phyloP scores from a whole-genome alignment of 2,888 invertebrate genomes.

The Ennomos quercinarius region DNA sequence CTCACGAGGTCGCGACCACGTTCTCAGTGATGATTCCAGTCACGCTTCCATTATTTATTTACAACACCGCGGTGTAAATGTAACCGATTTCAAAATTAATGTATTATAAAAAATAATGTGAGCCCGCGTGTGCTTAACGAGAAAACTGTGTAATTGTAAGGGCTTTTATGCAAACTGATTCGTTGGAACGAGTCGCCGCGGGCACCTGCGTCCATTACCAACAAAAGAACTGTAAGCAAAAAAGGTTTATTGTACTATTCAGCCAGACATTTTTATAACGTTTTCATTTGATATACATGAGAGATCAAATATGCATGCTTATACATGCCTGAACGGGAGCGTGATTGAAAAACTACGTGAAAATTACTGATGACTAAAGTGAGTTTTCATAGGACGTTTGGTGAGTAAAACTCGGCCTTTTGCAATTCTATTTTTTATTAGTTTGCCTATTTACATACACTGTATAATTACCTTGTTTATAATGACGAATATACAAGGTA shows the following conservation, averaged over 20 bases:
- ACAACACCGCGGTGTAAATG: constrained; percentile 51
- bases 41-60: constrained; percentile 73
- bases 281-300: constrained; percentile 25
- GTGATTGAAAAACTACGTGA: constrained; percentile 18
- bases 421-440: constrained; percentile 2
- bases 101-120: constrained; percentile 40
- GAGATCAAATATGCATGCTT: constrained; percentile 20
- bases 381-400: constrained; percentile 39
- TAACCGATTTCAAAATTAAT: constrained; percentile 50
- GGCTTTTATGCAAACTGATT: constrained; percentile 37
- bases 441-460: too few species aligned
- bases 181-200: constrained; percentile 36
- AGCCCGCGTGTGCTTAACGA: constrained; percentile 39
- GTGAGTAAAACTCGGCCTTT: constrained; percentile 39
- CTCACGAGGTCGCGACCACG: constrained; percentile 34
- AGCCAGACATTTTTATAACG: constrained; percentile 15
- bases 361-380: constrained; percentile 32
- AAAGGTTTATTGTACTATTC: constrained; percentile 44
- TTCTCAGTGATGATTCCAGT: constrained; percentile 70
- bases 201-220: constrained; percentile 50
- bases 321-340: not conserved
- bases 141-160: constrained; percentile 38
- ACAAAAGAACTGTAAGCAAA: constrained; percentile 55
- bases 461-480: too few species aligned
- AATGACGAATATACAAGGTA: too few species aligned